phyloP scores from a whole-genome alignment of 2,888 invertebrate genomes.

The Cantharis flavilabris region DNA sequence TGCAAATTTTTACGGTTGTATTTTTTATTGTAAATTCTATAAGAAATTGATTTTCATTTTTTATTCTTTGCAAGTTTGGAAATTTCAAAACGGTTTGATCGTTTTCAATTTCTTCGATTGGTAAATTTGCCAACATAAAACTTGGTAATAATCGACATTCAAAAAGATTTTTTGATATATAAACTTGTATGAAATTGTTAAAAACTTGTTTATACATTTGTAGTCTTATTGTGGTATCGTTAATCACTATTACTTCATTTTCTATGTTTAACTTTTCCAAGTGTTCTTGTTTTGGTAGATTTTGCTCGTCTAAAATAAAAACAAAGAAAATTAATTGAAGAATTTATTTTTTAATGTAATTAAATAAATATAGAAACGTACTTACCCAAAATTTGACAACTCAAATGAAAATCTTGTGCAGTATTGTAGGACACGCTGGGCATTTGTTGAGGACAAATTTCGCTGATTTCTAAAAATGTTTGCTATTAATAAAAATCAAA shows the following conservation, averaged over 20 bases:
- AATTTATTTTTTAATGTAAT: too few species aligned
- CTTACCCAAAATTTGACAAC: conserved; percentile 8
- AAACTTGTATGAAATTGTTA: neutral
- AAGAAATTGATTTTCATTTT: neutral
- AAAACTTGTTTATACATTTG: neutral
- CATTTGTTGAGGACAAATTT: conserved; percentile 29
- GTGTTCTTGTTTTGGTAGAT: neutral
- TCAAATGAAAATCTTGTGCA: conserved; percentile 31
- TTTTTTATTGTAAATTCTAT: neutral
- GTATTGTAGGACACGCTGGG: conserved; percentile 28
- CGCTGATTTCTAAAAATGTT: conserved; percentile 14
- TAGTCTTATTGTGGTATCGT: neutral
- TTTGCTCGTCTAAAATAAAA: neutral
- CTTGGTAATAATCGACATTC: neutral
- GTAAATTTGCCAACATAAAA: neutral
- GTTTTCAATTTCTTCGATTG: neutral
- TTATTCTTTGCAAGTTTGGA: neutral
- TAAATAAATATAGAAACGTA: too few species aligned
- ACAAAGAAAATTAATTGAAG: neutral
- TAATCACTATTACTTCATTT: neutral
- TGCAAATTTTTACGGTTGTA: neutral
- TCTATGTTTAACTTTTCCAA: neutral
- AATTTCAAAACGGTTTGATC: neutral
- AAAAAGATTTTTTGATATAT: neutral
- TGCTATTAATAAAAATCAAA: conserved; percentile 20